Evolutionary conservation across 2,113 vertebrate genomes (phyloP).

Genomic region (Chionomys nivalis): DNA sequence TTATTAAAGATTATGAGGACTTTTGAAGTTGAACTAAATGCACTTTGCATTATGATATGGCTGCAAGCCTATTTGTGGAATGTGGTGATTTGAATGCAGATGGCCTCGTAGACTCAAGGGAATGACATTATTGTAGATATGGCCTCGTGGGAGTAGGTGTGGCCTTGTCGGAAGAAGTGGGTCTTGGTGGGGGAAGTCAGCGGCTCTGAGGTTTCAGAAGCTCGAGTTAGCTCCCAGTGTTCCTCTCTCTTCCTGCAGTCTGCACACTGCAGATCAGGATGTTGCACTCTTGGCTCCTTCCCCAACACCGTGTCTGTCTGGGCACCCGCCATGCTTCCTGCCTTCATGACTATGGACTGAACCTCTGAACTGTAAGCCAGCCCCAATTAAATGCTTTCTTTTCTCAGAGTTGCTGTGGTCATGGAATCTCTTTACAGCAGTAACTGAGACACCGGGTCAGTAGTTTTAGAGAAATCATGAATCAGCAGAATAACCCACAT

Average conservation of each 20-base stretch:
- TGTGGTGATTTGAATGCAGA: not conserved
- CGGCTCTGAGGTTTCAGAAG: not conserved
- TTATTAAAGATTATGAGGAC: not conserved
- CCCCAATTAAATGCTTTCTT: not conserved
- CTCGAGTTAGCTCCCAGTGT: not conserved
- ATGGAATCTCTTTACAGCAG: not conserved
- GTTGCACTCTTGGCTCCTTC: not conserved
- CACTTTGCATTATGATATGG: not conserved
- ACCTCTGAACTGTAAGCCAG: not conserved
- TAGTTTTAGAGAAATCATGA: not conserved
- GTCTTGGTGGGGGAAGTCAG: too few relatives aligned
- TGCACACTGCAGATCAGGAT: not conserved
- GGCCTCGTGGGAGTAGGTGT: not conserved
- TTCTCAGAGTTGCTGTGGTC: not conserved
- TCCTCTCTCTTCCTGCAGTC: not conserved
- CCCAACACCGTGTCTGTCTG: not conserved
- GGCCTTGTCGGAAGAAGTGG: not conserved
- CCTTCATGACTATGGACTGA: not conserved
- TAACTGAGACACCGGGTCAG: not conserved
- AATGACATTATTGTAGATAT: not conserved
- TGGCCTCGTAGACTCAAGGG: not conserved
- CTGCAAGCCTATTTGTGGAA: not conserved
- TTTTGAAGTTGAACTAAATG: not conserved
- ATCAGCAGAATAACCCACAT: slow-evolving; percentile 17
- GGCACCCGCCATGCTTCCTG: not conserved